phyloP scores from a whole-genome alignment of 2,113 vertebrate genomes.

The Thryonomys swinderianus region DNA sequence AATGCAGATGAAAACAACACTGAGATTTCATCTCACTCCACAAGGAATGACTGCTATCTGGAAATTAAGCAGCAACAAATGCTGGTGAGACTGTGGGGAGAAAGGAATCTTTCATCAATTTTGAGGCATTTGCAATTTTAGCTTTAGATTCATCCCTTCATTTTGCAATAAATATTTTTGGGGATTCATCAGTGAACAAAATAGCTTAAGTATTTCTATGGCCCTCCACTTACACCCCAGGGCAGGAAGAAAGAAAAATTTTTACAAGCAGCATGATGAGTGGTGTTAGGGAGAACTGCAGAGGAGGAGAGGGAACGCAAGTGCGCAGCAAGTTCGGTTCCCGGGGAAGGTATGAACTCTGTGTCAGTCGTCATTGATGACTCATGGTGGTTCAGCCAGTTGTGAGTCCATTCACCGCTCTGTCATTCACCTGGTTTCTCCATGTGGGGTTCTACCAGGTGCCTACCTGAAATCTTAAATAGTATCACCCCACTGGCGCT shows the following conservation, averaged over 20 bases:
- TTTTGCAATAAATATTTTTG: background rate
- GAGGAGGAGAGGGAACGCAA: background rate
- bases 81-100: too few relatives aligned
- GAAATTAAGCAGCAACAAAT: too few relatives aligned
- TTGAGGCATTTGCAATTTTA: background rate
- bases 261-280: background rate
- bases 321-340: background rate
- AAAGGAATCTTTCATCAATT: too few relatives aligned
- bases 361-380: background rate
- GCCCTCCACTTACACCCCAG: background rate
- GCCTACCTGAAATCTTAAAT: background rate
- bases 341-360: background rate
- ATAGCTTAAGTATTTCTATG: background rate
- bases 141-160: background rate
- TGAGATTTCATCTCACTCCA: too few relatives aligned
- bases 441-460: background rate
- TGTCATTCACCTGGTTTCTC: background rate
- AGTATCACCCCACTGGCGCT: background rate
- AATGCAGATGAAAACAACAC: too few relatives aligned
- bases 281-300: background rate
- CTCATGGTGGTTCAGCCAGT: background rate
- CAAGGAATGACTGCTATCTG: too few relatives aligned
- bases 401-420: background rate
- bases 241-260: background rate
- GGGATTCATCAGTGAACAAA: background rate